Evolutionary conservation across 2,113 vertebrate species (phyloP).

Genomic region (Prochilodus magdalenae): DNA sequence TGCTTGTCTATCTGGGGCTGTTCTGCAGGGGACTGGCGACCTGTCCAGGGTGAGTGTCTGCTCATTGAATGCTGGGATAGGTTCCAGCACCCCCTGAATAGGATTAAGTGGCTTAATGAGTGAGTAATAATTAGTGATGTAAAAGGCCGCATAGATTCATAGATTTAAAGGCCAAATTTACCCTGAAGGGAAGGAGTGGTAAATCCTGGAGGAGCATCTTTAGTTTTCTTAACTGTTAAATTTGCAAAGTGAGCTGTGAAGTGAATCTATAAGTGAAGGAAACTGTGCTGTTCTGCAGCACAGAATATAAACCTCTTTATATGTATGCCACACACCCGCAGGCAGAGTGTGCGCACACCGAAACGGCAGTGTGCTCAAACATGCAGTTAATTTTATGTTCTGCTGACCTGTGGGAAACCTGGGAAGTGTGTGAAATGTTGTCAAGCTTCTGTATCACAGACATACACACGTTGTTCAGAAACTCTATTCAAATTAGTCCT

Average conservation of each 20-base stretch:
- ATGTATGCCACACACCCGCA: constrained; percentile 1
- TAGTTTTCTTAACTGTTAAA: not conserved
- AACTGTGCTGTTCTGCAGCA: too few relatives aligned
- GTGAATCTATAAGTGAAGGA: not conserved
- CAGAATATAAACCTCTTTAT: not conserved
- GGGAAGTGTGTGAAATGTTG: not conserved
- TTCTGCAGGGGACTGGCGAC: too few relatives aligned
- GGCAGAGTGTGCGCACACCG: not conserved
- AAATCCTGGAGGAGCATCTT: not conserved
- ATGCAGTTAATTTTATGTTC: constrained; percentile 67
- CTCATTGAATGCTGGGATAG: too few relatives aligned
- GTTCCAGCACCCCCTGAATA: too few relatives aligned
- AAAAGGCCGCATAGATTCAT: too few relatives aligned
- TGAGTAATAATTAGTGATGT: too few relatives aligned
- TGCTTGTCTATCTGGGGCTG: too few relatives aligned
- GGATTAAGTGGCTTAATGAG: too few relatives aligned
- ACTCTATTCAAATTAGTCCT: not conserved
- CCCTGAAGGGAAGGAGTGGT: not conserved
- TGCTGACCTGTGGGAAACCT: constrained; percentile 60
- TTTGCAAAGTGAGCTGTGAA: not conserved
- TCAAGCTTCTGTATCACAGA: not conserved
- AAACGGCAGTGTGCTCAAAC: constrained; percentile 41
- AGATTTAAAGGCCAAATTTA: too few relatives aligned
- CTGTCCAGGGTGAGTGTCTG: too few relatives aligned
- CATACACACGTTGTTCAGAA: not conserved